Percentiles rank a stretch among this genome's conserved stretches.
phyloP scores from a whole-genome alignment of 35 echinoderm and acorn worm species.

The Acanthaster planci region DNA sequence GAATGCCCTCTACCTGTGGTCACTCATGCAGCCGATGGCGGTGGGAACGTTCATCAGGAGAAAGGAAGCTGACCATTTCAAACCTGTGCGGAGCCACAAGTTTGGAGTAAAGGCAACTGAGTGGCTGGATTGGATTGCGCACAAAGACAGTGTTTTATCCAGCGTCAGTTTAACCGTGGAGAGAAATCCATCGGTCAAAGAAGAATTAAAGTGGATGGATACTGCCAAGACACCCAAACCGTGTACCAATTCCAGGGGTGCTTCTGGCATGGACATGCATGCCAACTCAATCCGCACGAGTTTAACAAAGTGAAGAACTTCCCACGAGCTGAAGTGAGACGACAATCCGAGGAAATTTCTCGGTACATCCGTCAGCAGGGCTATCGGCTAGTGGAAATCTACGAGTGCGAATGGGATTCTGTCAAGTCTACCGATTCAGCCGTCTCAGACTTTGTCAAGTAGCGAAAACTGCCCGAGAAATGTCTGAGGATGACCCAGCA shows the following conservation, averaged over 20 bases:
- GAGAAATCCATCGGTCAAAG: conserved; percentile 35
- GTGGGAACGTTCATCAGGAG: no score
- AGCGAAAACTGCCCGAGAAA: no score
- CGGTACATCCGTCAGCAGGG: conserved; percentile 13
- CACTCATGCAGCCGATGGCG: no score
- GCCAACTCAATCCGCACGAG: conserved; percentile 5
- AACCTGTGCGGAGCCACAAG: no score
- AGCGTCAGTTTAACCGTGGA: neutral
- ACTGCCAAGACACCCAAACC: neutral
- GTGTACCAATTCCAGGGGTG: conserved; percentile 46
- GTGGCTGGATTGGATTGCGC: conserved; percentile 28
- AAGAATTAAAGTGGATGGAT: conserved; percentile 31
- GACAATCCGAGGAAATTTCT: conserved; percentile 30
- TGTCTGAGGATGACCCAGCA: neutral
- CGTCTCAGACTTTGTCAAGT: no score
- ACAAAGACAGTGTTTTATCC: neutral
- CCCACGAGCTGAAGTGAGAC: neutral
- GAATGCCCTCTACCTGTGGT: no score
- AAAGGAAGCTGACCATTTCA: no score
- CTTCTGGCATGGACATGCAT: conserved; percentile 38
- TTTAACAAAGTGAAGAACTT: conserved; percentile 12
- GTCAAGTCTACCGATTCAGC: no score
- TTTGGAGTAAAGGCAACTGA: no score
- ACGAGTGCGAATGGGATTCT: no score
- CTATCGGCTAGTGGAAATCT: no score